Conservation (phyloP, 2,797 vertebrate genomes). For the Sitta carolinensis region DNA sequence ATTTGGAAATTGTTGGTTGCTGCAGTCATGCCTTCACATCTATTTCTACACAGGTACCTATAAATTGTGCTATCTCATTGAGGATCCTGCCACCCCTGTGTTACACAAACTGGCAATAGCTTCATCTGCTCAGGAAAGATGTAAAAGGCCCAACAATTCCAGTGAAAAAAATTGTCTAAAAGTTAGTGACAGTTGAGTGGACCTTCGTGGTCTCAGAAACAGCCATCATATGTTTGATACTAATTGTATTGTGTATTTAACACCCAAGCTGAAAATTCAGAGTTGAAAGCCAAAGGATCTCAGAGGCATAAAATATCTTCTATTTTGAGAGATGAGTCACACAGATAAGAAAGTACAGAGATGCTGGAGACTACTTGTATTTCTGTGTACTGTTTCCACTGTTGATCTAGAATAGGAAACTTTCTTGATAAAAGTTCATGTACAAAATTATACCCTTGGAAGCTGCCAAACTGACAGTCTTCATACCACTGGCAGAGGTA, state of each 20-base stretch:
- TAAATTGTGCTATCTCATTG: not conserved
- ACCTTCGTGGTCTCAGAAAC: not conserved
- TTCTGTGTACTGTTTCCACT: conserved; percentile 27
- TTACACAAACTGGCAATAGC: not conserved
- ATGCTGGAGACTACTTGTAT: not conserved
- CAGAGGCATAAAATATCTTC: not conserved
- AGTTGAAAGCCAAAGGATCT: not conserved
- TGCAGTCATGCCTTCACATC: not conserved
- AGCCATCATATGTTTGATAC: not conserved
- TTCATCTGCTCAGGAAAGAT: not conserved
- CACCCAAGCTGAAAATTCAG: not conserved
- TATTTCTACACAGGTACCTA: not conserved
- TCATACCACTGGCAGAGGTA: conserved; percentile 45
- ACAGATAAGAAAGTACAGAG: not conserved
- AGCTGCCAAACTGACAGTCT: conserved; percentile 40
- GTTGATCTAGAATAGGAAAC: conserved; percentile 23
- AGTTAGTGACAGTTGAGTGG: not conserved
- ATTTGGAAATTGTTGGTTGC: not conserved
- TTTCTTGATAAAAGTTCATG: conserved; percentile 38
- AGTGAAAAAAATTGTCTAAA: not conserved
- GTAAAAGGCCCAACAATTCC: not conserved
- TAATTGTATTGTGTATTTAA: not conserved
- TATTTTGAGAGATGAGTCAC: conserved; percentile 36
- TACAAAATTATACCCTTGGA: conserved; percentile 13
- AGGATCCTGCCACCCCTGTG: not conserved